These are phyloP conservation scores for Caprella mutica DNA, from an alignment of 2,888 invertebrate species.

Conservation along the genomic window DNA sequence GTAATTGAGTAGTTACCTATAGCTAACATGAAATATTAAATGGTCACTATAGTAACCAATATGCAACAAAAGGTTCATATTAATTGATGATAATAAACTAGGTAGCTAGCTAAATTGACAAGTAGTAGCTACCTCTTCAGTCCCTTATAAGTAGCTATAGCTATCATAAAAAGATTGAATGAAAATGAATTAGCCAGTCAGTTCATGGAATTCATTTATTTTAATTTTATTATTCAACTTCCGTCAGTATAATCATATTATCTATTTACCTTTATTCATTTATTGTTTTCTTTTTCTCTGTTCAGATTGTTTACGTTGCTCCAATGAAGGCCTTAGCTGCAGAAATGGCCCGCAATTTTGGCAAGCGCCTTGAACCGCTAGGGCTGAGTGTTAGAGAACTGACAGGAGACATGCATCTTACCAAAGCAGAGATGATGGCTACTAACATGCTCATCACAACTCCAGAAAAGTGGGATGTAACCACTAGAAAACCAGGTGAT, in stretches of 20 bases:
- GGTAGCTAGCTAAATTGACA: neutral
- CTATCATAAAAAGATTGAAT: too few species aligned
- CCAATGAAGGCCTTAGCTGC: slow-evolving; percentile 99
- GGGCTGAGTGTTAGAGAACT: slow-evolving; percentile 81
- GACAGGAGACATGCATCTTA: slow-evolving; percentile 96
- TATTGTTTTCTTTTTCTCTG: too few species aligned
- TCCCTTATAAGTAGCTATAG: too few species aligned
- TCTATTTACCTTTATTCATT: too few species aligned
- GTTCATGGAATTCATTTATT: too few species aligned
- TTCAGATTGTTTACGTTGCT: slow-evolving; percentile 89
- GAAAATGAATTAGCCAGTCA: too few species aligned
- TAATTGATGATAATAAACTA: slow-evolving; percentile 12
- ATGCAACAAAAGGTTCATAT: slow-evolving; percentile 1
- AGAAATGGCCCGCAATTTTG: slow-evolving; percentile 94
- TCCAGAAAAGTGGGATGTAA: slow-evolving; percentile 99
- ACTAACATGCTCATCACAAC: slow-evolving; percentile 98
- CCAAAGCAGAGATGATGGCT: slow-evolving; percentile 81
- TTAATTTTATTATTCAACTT: too few species aligned
- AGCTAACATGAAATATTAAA: neutral
- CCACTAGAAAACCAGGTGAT: slow-evolving; percentile 87
- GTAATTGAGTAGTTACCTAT: neutral
- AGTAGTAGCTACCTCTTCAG: too few species aligned
- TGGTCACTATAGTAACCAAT: too few species aligned
- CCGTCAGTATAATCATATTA: too few species aligned
- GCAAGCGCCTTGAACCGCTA: slow-evolving; percentile 60